A percentile compares a stretch with the other conserved stretches of the same genome.
Evolutionary conservation across 2,113 vertebrate species (phyloP).

Genomic region (Scophthalmus maximus): DNA sequence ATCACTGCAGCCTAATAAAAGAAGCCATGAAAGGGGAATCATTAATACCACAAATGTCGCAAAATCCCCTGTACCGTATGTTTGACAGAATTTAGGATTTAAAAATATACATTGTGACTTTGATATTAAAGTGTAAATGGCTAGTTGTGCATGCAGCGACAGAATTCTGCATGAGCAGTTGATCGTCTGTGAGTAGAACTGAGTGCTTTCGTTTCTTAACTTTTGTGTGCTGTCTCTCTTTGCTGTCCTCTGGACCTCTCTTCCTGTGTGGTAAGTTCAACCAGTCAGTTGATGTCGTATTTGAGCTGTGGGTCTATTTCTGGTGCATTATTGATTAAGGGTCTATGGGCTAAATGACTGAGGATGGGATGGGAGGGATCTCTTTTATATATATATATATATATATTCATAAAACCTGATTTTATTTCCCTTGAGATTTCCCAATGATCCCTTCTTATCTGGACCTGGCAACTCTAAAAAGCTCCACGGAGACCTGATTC

Average conservation of each 20-base stretch:
- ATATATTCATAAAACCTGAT: not conserved
- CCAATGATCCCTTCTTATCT: not conserved
- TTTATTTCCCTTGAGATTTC: constrained; percentile 20
- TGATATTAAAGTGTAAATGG: no score
- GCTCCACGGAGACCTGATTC: not conserved
- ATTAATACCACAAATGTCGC: no score
- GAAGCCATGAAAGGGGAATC: no score
- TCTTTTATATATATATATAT: not conserved
- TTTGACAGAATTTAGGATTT: no score
- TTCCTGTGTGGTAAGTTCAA: constrained; percentile 80
- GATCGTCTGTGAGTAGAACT: constrained; percentile 22
- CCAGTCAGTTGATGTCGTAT: constrained; percentile 44
- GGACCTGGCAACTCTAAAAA: not conserved
- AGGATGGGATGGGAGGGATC: constrained; percentile 2
- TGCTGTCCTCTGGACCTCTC: constrained; percentile 80
- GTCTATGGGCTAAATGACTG: constrained; percentile 24
- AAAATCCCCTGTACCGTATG: no score
- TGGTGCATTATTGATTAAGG: constrained; percentile 41
- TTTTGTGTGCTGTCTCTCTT: constrained; percentile 76
- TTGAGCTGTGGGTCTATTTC: constrained; percentile 48
- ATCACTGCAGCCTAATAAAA: no score
- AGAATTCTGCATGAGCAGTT: constrained; percentile 22
- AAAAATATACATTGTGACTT: not conserved
- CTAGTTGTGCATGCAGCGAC: constrained; percentile 8
- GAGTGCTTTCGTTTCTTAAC: constrained; percentile 70